Evolutionary conservation across 2,888 invertebrate genomes (phyloP), one percentile per base, ranked within the genome.

Genomic region (Macroteleia sp.): DNA sequence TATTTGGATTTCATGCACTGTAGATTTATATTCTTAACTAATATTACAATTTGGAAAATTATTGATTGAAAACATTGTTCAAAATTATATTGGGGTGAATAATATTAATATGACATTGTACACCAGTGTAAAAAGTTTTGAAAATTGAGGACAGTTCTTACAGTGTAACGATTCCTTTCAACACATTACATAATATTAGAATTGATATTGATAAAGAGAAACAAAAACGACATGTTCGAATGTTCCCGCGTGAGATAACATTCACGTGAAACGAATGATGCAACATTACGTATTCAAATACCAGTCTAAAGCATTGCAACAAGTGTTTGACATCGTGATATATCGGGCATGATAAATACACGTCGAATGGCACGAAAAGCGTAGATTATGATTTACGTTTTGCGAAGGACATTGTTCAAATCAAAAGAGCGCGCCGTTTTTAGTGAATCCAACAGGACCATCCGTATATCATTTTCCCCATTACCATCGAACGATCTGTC

Each of bases 241-340:
- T 46, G 42, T 59, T 22, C 48, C 14, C 46, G 41, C 22, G 30
- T 8, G 14, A 56, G 70, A 52, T 62, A 71, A 62, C 62, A 36
- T 62, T 62, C 56, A 56, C 62, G 48, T n/a, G n/a, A n/a, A n/a
- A n/a, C n/a, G n/a, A n/a, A 32, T 73, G 73, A 73, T 30, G 73
- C 22, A 73, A 73, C 57, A 28, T 73, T 71, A 56, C 64, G 73
- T 73, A 73, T 73, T 56, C 64, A 73, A 73, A 73, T 73, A 73
- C 42, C 50, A 64, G n/a, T n/a, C n/a, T n/a, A n/a, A n/a, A n/a
- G n/a, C n/a, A n/a, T n/a, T n/a, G n/a, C n/a, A n/a, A n/a, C n/a
- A n/a, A n/a, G n/a, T n/a, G n/a, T n/a, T n/a, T n/a, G 57, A 67
- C 54, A 9, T 20, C 4, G 56, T 41, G 48, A 57, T 57, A 57